Conservation (phyloP, 1,140 invertebrate species). For the Drosophila busckii region DNA sequence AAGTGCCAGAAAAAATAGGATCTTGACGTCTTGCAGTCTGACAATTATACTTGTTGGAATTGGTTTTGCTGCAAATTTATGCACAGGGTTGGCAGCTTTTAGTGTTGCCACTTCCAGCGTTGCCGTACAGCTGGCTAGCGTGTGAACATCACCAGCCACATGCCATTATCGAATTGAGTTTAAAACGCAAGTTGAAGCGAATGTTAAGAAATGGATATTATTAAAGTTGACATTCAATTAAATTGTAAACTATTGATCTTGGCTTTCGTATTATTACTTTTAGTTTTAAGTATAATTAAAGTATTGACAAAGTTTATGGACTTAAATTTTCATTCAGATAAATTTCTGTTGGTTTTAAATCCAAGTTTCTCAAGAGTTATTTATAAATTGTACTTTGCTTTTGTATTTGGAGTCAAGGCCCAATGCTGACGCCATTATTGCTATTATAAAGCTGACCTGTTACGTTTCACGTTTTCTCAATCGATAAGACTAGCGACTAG, state of each 20-base stretch:
- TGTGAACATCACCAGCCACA: no score
- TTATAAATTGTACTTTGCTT: neutral
- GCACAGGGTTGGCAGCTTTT: neutral
- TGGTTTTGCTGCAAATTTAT: neutral
- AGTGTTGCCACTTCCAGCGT: neutral
- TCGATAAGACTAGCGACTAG: slow-evolving; percentile 53
- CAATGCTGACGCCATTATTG: slow-evolving; percentile 37
- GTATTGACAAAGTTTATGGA: no score
- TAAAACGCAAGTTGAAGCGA: no score
- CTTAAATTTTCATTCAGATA: no score
- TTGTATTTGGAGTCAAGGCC: neutral
- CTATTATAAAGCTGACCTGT: slow-evolving; percentile 49
- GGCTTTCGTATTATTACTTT: no score
- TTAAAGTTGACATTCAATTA: no score
- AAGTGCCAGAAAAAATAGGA: neutral
- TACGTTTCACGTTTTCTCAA: slow-evolving; percentile 59
- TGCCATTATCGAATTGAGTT: no score
- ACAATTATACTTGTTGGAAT: slow-evolving; percentile 6
- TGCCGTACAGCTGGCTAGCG: neutral
- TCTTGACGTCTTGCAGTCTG: neutral
- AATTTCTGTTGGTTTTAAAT: no score
- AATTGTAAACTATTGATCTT: no score
- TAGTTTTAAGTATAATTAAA: no score
- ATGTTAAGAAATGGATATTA: no score
- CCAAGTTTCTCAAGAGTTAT: no score